Percentiles rank a stretch among this genome's conserved stretches.
Evolutionary conservation across 2,113 vertebrate species (phyloP).

Genomic region (Muscicapa adusta): DNA sequence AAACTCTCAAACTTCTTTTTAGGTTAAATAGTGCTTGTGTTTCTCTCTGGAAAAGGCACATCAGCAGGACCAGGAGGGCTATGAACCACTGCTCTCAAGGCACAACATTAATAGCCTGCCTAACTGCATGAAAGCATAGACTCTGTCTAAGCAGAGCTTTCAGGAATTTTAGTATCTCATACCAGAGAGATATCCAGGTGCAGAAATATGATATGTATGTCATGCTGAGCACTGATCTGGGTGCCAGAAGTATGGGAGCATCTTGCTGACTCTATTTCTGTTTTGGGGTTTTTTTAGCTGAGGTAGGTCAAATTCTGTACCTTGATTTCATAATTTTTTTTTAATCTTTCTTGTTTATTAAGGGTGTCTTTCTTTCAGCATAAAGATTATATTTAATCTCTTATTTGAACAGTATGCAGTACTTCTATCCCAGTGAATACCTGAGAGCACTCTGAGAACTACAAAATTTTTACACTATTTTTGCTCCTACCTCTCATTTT

Average conservation of each 20-base stretch:
- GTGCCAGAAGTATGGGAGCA: background rate
- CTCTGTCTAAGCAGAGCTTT: background rate
- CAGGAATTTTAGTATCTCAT: background rate
- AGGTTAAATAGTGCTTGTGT: background rate
- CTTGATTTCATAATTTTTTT: background rate
- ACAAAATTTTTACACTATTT: background rate
- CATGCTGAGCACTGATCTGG: background rate
- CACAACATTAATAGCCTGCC: background rate
- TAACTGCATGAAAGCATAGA: background rate
- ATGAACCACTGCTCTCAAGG: background rate
- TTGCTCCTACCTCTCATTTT: background rate
- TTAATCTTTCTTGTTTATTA: background rate
- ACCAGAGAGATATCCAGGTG: background rate
- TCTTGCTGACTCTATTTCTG: background rate
- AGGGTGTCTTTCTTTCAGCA: background rate
- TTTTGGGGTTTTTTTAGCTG: background rate
- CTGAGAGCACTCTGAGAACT: background rate
- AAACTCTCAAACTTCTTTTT: background rate
- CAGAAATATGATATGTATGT: background rate
- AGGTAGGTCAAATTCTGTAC: background rate
- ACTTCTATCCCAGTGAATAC: background rate
- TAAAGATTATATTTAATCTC: background rate
- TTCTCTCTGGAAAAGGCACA: background rate
- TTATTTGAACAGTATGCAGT: background rate
- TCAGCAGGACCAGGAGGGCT: background rate